Evolutionary conservation across 2,888 invertebrate species (phyloP).

Genomic region (Neria commutata): DNA sequence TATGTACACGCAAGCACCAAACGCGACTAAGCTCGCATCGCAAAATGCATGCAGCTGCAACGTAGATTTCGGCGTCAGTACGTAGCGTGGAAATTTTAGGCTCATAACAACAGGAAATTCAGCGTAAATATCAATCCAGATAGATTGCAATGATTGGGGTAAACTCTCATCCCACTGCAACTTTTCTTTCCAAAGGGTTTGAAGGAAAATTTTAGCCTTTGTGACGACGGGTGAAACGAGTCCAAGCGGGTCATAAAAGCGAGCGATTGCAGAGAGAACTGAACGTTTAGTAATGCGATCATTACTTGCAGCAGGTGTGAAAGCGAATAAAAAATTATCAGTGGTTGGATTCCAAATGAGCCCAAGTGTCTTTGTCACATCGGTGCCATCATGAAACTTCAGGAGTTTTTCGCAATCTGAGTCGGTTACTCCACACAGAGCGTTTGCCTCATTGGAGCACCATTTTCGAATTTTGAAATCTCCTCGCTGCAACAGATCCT

Average conservation of each 20-base stretch:
- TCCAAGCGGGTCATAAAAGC: background rate
- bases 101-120: background rate
- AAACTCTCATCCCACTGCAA: conserved; percentile 3
- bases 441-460: conserved; percentile 16
- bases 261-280: background rate
- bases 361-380: background rate
- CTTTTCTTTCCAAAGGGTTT: background rate
- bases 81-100: background rate
- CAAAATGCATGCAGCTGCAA: background rate
- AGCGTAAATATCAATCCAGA: too few species aligned
- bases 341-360: background rate
- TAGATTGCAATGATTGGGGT: background rate
- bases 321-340: background rate
- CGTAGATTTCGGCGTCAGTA: background rate
- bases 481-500: conserved; percentile 3
- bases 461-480: conserved; percentile 12
- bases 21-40: background rate
- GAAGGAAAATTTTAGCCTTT: conserved; percentile 1
- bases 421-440: background rate
- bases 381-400: background rate
- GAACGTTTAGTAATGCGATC: background rate
- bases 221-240: background rate
- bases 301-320: background rate
- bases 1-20: background rate
- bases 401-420: conserved; percentile 4